These are phyloP conservation scores for Merodon equestris DNA, from an alignment of 2,888 invertebrate genomes.

Conservation along the genomic window DNA sequence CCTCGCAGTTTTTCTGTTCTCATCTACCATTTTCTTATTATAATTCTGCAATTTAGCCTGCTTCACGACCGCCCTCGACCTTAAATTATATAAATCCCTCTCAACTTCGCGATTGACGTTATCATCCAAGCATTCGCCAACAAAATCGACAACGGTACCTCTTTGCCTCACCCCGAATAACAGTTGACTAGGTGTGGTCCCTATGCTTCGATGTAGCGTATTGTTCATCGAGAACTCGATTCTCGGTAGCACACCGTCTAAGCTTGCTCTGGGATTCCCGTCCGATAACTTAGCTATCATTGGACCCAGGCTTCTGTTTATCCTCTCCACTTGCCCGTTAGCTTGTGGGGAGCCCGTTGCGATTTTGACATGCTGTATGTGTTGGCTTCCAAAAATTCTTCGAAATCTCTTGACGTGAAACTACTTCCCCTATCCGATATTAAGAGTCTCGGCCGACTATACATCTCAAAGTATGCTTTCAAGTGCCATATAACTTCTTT, in stretches of 20 bases:
- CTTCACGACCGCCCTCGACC: background rate
- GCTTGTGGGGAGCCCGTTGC: conserved; percentile 13
- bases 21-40: conserved; percentile 9
- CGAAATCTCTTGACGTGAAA: conserved; percentile 32
- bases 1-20: conserved; percentile 1
- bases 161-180: conserved; percentile 71
- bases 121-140: conserved; percentile 48
- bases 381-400: conserved; percentile 4
- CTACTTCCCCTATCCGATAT: conserved; percentile 7
- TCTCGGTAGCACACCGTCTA: conserved; percentile 4
- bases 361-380: conserved; percentile 20
- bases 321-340: conserved; percentile 18
- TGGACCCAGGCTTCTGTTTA: conserved; percentile 12
- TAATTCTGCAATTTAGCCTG: conserved; percentile 8
- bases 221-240: conserved; percentile 30
- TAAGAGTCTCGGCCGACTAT: conserved; percentile 1
- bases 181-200: conserved; percentile 70
- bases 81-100: conserved; percentile 3
- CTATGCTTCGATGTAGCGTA: conserved; percentile 55
- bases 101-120: background rate
- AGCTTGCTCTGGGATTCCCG: background rate
- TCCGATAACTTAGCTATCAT: conserved; percentile 21
- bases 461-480: conserved; percentile 1
- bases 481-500: background rate
- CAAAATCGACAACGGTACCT: conserved; percentile 59